Evolutionary conservation across 2,888 invertebrate genomes (phyloP).

Genomic region (Amphimallon solstitiale): DNA sequence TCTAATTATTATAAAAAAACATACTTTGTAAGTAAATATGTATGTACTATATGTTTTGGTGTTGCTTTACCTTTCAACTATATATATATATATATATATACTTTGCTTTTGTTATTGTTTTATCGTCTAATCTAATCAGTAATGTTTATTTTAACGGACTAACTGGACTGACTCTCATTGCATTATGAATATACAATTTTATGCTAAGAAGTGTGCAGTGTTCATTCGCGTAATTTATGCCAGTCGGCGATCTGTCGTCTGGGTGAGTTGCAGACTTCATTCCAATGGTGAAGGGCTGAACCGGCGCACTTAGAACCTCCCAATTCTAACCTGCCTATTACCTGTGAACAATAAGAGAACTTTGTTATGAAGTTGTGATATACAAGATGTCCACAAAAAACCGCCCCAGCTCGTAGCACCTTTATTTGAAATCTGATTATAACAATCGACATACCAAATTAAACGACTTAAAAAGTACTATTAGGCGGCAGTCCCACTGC

Average conservation of each 20-base stretch:
- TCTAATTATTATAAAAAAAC: too few relatives aligned
- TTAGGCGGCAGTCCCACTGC: too few relatives aligned
- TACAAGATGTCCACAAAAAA: too few relatives aligned
- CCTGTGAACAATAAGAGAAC: constrained; percentile 66
- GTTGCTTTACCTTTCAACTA: not conserved
- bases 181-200: constrained; percentile 23
- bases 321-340: constrained; percentile 94
- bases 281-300: constrained; percentile 94
- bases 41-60: not conserved
- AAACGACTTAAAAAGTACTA: too few relatives aligned
- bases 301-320: constrained; percentile 84
- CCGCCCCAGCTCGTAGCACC: too few relatives aligned
- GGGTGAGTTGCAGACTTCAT: constrained; percentile 96
- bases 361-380: not conserved
- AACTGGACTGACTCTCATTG: constrained; percentile 34
- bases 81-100: not conserved
- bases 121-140: not conserved
- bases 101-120: not conserved
- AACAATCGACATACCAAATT: too few relatives aligned
- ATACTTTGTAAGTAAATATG: too few relatives aligned
- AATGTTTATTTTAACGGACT: constrained; percentile 15
- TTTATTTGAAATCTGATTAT: too few relatives aligned
- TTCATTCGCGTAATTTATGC: constrained; percentile 95
- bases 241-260: constrained; percentile 98
- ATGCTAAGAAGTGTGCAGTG: not conserved